phyloP scores from a whole-genome alignment of 2,113 vertebrate genomes.

The Lanius ludovicianus region DNA sequence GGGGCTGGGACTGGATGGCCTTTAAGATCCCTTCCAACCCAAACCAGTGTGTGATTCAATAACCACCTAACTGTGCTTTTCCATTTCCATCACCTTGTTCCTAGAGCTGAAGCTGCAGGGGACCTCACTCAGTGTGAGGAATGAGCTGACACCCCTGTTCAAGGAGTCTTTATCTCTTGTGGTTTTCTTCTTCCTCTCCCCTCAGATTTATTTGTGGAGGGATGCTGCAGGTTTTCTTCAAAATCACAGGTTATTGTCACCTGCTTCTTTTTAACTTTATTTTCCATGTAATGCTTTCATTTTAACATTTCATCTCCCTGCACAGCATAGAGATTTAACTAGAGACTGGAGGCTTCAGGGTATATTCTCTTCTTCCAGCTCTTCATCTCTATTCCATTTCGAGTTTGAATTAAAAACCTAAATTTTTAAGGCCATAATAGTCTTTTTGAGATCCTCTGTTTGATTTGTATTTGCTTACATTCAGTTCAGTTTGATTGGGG shows the following conservation, averaged over 20 bases:
- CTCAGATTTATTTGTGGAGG: not conserved
- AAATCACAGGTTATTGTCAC: not conserved
- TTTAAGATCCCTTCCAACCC: not conserved
- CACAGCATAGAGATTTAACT: not conserved
- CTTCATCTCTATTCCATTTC: not conserved
- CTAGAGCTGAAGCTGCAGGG: slow-evolving; percentile 37
- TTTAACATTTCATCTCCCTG: not conserved
- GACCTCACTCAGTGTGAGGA: slow-evolving; percentile 42
- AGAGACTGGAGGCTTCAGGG: not conserved
- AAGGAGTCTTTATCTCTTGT: not conserved
- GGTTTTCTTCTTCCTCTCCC: not conserved
- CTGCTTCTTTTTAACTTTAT: not conserved
- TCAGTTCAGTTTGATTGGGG: not conserved
- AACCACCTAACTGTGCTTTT: slow-evolving; percentile 18
- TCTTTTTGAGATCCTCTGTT: not conserved
- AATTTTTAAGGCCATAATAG: not conserved
- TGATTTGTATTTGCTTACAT: not conserved
- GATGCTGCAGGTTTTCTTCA: not conserved
- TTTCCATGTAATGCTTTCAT: not conserved
- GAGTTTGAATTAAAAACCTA: not conserved
- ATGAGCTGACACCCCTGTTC: not conserved
- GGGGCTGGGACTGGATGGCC: accelerated
- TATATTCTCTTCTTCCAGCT: not conserved
- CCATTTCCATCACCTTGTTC: slow-evolving; percentile 33
- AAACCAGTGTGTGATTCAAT: not conserved